phyloP scores from a whole-genome alignment of 2,113 vertebrate species.

The Corythaixoides concolor region DNA sequence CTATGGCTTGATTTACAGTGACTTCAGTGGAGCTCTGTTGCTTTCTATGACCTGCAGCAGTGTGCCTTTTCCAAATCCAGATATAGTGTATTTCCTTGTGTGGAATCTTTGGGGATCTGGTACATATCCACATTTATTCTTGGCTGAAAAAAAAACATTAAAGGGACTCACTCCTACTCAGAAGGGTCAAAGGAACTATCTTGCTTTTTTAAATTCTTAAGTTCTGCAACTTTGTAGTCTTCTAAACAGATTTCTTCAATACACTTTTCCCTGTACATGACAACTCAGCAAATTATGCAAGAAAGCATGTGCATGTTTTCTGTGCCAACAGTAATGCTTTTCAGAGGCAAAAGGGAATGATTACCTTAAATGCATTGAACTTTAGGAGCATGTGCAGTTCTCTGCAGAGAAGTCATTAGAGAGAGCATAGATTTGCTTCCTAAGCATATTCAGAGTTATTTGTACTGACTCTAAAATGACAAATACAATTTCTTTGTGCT shows the following conservation, averaged over 20 bases:
- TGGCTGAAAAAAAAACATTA: not conserved
- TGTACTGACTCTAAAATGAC: not conserved
- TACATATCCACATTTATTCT: not conserved
- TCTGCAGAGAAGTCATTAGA: not conserved
- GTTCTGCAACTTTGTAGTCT: not conserved
- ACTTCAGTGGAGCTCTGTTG: not conserved
- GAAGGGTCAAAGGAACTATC: not conserved
- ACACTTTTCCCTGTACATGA: not conserved
- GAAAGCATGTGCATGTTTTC: slow-evolving; percentile 7
- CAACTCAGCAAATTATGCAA: not conserved
- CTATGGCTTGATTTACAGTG: not conserved
- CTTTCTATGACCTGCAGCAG: not conserved
- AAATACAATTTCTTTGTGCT: not conserved
- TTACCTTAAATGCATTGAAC: slow-evolving; percentile 28
- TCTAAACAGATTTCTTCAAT: slow-evolving; percentile 8
- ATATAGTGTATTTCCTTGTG: not conserved
- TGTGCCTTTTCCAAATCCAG: not conserved
- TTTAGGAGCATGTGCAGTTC: not conserved
- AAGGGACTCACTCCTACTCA: not conserved
- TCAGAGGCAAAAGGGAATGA: not conserved
- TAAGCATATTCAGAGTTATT: not conserved
- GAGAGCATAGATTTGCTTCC: not conserved
- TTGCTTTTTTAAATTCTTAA: not conserved
- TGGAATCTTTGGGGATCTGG: not conserved
- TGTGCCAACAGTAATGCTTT: not conserved